phyloP scores from a whole-genome alignment of 2,797 vertebrate species.

The Valencia hispanica region DNA sequence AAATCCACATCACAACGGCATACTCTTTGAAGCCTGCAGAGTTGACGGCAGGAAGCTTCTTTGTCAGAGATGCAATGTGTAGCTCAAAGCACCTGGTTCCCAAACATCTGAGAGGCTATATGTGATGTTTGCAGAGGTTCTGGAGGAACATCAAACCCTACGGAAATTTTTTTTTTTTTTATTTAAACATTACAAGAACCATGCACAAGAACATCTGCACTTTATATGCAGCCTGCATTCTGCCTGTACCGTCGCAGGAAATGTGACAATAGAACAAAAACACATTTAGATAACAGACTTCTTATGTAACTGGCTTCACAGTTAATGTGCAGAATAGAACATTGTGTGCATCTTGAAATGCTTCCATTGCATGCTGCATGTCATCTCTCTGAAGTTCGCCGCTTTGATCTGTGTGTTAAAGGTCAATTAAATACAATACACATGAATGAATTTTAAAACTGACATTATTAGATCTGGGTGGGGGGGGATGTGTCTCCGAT shows the following conservation, averaged over 20 bases:
- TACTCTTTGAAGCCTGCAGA: constrained; percentile 57
- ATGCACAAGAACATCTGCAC: background rate
- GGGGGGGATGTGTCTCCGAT: constrained; percentile 8
- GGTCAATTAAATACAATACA: constrained; percentile 13
- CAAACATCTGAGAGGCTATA: constrained; percentile 32
- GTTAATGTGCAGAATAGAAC: background rate
- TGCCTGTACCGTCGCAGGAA: background rate
- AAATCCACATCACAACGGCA: constrained; percentile 55
- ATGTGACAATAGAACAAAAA: background rate
- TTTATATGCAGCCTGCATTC: background rate
- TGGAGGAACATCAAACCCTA: constrained; percentile 12
- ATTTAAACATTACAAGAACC: background rate
- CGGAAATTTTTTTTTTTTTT: background rate
- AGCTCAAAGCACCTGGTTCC: constrained; percentile 39
- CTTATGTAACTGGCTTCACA: constrained; percentile 12
- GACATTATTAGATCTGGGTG: constrained; percentile 1
- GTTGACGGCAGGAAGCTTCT: constrained; percentile 44
- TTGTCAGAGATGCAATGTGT: constrained; percentile 34
- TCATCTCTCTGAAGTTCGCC: constrained; percentile 14
- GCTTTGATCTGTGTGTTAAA: constrained; percentile 13
- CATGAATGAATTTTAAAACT: constrained; percentile 16
- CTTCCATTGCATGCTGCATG: background rate
- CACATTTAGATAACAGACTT: background rate
- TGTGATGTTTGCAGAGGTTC: constrained; percentile 13
- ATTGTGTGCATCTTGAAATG: constrained; percentile 11